Conservation (phyloP, 2,113 vertebrate species). For the Cinclus cinclus region DNA sequence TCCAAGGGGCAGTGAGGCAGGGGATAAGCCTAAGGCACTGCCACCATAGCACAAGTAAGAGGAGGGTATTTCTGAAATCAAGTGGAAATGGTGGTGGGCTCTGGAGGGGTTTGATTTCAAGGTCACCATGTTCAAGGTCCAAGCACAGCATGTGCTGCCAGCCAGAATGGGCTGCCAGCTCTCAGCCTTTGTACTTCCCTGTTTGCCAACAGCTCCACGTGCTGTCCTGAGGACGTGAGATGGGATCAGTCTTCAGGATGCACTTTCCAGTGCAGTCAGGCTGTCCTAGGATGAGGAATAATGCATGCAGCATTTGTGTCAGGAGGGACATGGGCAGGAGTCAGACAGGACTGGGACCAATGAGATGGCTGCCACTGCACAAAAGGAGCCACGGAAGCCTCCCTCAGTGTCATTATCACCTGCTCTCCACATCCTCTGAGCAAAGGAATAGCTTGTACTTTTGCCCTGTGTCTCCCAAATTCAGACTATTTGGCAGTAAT, state of each 20-base stretch:
- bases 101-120: not conserved
- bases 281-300: not conserved
- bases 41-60: not conserved
- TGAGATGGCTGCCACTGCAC: too few relatives aligned
- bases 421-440: fast-evolving
- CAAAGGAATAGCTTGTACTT: not conserved
- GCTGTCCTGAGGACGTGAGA: fast-evolving
- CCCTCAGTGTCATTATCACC: fast-evolving
- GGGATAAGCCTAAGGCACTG: fast-evolving
- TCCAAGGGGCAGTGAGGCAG: fast-evolving
- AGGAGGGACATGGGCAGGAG: fast-evolving
- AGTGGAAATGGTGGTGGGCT: fast-evolving
- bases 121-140: not conserved
- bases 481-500: not conserved
- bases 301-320: fast-evolving
- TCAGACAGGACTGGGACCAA: not conserved
- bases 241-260: fast-evolving
- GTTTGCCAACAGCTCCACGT: fast-evolving
- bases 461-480: not conserved
- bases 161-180: not conserved
- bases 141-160: not conserved
- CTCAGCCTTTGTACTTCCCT: fast-evolving
- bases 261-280: fast-evolving
- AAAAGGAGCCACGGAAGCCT: not conserved
- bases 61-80: not conserved